These are phyloP conservation scores for Karalla daura DNA, from an alignment of 2,797 vertebrate genomes.

Conservation along the genomic window DNA sequence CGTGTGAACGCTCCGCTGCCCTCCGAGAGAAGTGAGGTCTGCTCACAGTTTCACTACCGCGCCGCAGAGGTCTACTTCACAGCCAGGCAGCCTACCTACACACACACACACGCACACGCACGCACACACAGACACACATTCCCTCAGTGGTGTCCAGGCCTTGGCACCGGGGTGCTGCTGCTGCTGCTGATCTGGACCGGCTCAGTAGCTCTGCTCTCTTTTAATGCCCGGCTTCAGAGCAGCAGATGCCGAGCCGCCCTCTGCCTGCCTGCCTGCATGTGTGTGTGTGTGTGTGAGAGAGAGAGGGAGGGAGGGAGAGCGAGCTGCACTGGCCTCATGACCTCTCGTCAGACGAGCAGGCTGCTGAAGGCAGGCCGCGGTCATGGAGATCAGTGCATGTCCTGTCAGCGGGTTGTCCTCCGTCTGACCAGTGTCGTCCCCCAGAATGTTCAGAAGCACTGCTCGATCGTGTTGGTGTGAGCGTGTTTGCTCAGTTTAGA, in stretches of 20 bases:
- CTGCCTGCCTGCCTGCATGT: neutral
- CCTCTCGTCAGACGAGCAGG: slow-evolving; percentile 18
- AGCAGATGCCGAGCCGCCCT: slow-evolving; percentile 52
- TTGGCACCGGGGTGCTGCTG: slow-evolving; percentile 43
- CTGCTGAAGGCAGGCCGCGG: no score
- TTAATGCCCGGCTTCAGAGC: slow-evolving; percentile 53
- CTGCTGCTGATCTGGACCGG: slow-evolving; percentile 53
- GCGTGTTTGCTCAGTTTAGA: no score
- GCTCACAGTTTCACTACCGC: slow-evolving; percentile 17
- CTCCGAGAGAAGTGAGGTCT: slow-evolving; percentile 20
- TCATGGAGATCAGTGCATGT: no score
- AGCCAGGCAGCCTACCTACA: slow-evolving; percentile 19
- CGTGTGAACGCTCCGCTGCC: neutral
- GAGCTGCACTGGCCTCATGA: slow-evolving; percentile 4
- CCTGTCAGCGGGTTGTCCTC: no score
- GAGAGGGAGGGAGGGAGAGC: no score
- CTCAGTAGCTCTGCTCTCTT: slow-evolving; percentile 35
- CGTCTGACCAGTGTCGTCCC: no score
- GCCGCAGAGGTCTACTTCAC: slow-evolving; percentile 23
- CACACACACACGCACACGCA: slow-evolving; percentile 28
- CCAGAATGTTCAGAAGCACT: no score
- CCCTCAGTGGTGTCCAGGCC: slow-evolving; percentile 48
- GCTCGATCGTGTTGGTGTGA: no score
- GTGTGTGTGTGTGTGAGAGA: neutral
- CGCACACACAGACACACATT: slow-evolving; percentile 46